Percentiles rank a stretch among this genome's conserved stretches.
These are phyloP conservation scores for Sinonovacula constricta DNA, from an alignment of 1,140 invertebrate genomes.

Conservation along the genomic window DNA sequence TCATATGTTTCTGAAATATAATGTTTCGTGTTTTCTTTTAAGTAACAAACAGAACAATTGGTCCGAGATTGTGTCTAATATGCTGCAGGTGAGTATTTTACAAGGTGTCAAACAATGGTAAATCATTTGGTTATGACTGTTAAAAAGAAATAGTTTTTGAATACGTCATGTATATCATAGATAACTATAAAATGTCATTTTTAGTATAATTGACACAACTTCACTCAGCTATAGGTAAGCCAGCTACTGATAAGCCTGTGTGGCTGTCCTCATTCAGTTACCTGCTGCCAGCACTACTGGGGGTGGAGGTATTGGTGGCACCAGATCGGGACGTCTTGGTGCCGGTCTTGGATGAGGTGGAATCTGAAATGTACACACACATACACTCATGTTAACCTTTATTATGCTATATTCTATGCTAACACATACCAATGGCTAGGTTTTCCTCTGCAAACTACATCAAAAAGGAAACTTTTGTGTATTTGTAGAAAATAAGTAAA, in stretches of 20 bases:
- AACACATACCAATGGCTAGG: background rate
- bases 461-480: background rate
- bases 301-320: constrained; percentile 32
- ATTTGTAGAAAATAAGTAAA: background rate
- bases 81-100: background rate
- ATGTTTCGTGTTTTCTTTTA: too few relatives aligned
- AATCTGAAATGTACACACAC: constrained; percentile 31
- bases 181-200: background rate
- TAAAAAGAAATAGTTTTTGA: background rate
- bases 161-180: background rate
- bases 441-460: background rate
- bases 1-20: too few relatives aligned
- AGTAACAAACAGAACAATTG: too few relatives aligned
- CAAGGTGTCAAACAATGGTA: background rate
- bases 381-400: background rate
- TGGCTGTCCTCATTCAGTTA: too few relatives aligned
- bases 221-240: background rate
- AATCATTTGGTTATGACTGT: background rate
- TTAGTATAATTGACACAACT: background rate
- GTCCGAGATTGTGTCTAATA: too few relatives aligned
- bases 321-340: constrained; percentile 43
- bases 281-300: constrained; percentile 42
- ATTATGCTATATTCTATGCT: background rate
- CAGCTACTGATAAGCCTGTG: too few relatives aligned
- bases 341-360: constrained; percentile 16